Evolutionary conservation across 2,113 vertebrate genomes (phyloP).

Genomic region (Blennius ocellaris): DNA sequence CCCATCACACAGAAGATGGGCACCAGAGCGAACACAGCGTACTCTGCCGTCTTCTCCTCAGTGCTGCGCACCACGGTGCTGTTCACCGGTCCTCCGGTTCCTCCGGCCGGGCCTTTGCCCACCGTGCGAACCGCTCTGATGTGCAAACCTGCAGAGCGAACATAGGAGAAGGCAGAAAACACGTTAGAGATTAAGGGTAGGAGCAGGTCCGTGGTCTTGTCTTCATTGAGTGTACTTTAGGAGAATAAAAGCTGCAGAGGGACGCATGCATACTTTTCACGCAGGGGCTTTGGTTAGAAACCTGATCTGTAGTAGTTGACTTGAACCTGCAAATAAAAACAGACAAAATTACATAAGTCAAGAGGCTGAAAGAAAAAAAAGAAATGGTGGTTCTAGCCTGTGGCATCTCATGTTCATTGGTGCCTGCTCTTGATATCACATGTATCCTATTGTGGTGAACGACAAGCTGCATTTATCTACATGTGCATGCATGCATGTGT

Average conservation of each 20-base stretch:
- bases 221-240: not conserved
- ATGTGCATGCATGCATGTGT: not conserved
- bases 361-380: conserved; percentile 11
- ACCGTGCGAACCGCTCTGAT: conserved; percentile 68
- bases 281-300: conserved; percentile 56
- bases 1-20: conserved; percentile 96
- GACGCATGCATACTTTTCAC: conserved; percentile 56
- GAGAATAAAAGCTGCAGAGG: not conserved
- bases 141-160: conserved; percentile 19
- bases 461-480: conserved; percentile 11
- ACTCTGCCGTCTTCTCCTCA: conserved; percentile 88
- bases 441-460: conserved; percentile 27
- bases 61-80: conserved; percentile 77
- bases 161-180: not conserved
- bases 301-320: conserved; percentile 15
- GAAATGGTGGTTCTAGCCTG: conserved; percentile 18
- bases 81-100: conserved; percentile 66
- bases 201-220: not conserved
- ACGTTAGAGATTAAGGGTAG: not conserved
- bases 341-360: conserved; percentile 23
- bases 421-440: conserved; percentile 10
- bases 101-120: conserved; percentile 56
- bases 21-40: conserved; percentile 90
- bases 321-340: conserved; percentile 60
- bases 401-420: conserved; percentile 14